phyloP scores from a whole-genome alignment of 1,140 invertebrate species.

The Theocolax elegans region DNA sequence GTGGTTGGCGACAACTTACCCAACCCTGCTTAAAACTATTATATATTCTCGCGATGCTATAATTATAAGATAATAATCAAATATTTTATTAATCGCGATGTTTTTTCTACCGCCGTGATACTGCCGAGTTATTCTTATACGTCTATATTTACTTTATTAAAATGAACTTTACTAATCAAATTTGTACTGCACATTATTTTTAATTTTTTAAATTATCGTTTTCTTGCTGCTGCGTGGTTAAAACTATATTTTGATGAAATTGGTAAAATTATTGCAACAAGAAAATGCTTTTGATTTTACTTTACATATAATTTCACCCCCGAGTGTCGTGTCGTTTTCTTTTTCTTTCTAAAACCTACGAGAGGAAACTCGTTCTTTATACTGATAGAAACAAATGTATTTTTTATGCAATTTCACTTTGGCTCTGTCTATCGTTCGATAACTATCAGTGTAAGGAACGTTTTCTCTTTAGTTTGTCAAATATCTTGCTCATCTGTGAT shows the following conservation, averaged over 20 bases:
- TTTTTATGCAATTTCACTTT: neutral
- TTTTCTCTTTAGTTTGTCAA: neutral
- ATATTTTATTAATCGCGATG: too few relatives aligned
- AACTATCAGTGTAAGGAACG: neutral
- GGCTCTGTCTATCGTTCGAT: neutral
- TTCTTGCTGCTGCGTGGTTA: too few relatives aligned
- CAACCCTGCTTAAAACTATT: too few relatives aligned
- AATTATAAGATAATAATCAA: too few relatives aligned
- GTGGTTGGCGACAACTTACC: too few relatives aligned
- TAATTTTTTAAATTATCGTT: too few relatives aligned
- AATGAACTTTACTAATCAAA: too few relatives aligned
- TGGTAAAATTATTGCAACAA: neutral
- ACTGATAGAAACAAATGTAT: neutral
- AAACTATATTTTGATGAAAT: neutral
- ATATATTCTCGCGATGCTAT: too few relatives aligned
- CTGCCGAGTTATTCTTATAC: too few relatives aligned
- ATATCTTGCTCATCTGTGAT: neutral
- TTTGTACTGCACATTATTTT: too few relatives aligned
- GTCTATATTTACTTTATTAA: too few relatives aligned
- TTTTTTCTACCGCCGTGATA: too few relatives aligned
- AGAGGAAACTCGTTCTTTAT: constrained; percentile 1
- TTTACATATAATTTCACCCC: neutral
- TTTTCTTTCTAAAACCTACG: neutral
- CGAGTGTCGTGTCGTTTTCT: neutral
- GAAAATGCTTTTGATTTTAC: neutral